phyloP scores from a whole-genome alignment of 1,140 invertebrate species.

The Chironomus tepperi region DNA sequence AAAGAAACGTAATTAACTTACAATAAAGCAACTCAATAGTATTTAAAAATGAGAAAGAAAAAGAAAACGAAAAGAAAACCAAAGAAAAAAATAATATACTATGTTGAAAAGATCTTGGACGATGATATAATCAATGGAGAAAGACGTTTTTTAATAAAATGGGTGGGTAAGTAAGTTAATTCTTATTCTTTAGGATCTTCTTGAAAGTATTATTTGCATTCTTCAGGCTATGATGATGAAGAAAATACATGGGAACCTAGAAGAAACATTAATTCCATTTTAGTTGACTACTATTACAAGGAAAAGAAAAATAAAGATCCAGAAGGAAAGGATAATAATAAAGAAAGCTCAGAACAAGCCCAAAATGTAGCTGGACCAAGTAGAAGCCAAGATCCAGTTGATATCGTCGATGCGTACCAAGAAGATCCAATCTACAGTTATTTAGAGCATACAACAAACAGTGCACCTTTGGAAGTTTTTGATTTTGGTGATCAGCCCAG shows the following conservation, averaged over 20 bases:
- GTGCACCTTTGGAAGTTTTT: too few relatives aligned
- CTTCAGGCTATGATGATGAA: background rate
- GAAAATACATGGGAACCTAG: background rate
- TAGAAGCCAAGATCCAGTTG: background rate
- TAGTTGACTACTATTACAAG: background rate
- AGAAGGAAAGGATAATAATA: background rate
- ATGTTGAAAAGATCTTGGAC: background rate
- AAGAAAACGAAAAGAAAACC: too few relatives aligned
- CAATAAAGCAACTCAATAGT: too few relatives aligned
- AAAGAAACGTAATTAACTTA: too few relatives aligned
- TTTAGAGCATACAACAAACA: too few relatives aligned
- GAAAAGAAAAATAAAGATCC: too few relatives aligned
- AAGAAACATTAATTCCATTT: background rate
- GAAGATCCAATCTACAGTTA: too few relatives aligned
- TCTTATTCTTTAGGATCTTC: background rate
- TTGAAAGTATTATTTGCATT: background rate
- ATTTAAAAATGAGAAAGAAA: too few relatives aligned
- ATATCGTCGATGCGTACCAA: background rate
- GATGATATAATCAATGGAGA: background rate
- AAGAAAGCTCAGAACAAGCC: background rate
- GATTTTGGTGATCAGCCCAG: too few relatives aligned
- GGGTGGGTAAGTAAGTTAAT: background rate
- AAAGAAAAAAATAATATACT: background rate
- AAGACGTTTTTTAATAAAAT: background rate
- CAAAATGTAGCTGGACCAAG: background rate